A percentile compares a stretch with the other conserved stretches of the same genome.
Evolutionary conservation across 2,888 invertebrate genomes (phyloP).

Genomic region (Apodemia duryi): DNA sequence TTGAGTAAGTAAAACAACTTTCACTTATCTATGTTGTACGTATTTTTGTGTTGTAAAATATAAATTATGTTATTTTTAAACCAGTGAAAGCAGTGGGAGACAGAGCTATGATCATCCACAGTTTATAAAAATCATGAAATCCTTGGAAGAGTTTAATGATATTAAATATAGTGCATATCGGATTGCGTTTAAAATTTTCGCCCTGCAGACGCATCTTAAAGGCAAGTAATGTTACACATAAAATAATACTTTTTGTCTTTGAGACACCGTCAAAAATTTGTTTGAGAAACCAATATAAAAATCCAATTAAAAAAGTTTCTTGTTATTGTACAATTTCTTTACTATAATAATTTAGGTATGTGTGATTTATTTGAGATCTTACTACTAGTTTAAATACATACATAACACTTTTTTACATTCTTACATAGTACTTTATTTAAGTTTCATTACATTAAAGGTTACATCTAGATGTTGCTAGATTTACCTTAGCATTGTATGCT

Average conservation of each 20-base stretch:
- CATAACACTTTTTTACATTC: too few species aligned
- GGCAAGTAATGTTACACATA: slow-evolving; percentile 59
- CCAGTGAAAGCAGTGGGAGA: slow-evolving; percentile 70
- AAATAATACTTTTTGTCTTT: too few species aligned
- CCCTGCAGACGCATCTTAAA: slow-evolving; percentile 72
- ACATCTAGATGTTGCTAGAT: background rate
- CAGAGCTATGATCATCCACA: slow-evolving; percentile 81
- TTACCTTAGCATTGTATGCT: background rate
- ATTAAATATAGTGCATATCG: slow-evolving; percentile 88
- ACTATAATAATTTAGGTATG: too few species aligned
- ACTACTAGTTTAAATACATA: too few species aligned
- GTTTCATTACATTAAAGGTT: too few species aligned
- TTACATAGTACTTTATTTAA: too few species aligned
- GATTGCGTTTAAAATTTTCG: slow-evolving; percentile 83
- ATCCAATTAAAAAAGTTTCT: too few species aligned
- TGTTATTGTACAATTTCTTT: too few species aligned
- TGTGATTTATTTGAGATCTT: too few species aligned
- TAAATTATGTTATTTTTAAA: slow-evolving; percentile 31
- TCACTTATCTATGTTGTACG: slow-evolving; percentile 34
- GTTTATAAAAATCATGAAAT: slow-evolving; percentile 76
- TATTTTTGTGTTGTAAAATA: slow-evolving; percentile 27
- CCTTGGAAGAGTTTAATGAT: slow-evolving; percentile 81
- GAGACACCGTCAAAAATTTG: too few species aligned
- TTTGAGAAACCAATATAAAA: too few species aligned
- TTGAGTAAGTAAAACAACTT: slow-evolving; percentile 71